Percentiles rank a stretch among this genome's conserved stretches.
phyloP scores from a whole-genome alignment of 2,797 vertebrate species.

The Diplodus puntazzo region DNA sequence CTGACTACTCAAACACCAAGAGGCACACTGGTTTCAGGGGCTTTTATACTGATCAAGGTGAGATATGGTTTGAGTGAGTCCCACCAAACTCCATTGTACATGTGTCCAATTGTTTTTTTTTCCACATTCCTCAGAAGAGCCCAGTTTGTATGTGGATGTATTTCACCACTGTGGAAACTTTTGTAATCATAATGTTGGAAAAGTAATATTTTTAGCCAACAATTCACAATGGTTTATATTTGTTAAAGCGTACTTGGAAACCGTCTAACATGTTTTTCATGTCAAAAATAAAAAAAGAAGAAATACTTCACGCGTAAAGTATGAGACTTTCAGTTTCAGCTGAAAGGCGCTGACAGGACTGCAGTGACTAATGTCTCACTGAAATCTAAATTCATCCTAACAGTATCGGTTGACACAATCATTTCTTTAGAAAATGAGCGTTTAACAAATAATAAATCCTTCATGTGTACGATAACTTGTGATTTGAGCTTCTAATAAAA shows the following conservation, averaged over 20 bases:
- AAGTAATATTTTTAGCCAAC: conserved; percentile 9
- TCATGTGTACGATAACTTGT: neutral
- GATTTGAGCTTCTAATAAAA: neutral
- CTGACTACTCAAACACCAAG: conserved; percentile 92
- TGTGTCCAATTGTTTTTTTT: neutral
- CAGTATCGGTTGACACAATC: no score
- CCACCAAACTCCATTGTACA: neutral
- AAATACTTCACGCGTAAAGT: neutral
- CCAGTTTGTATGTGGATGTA: neutral
- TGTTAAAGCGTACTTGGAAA: neutral
- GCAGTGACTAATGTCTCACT: neutral
- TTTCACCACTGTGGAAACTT: conserved; percentile 1
- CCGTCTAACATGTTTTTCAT: neutral
- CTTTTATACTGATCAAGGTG: conserved; percentile 90
- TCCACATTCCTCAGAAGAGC: neutral
- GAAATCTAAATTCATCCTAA: no score
- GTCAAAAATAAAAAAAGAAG: neutral
- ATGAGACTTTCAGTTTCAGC: neutral
- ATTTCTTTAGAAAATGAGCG: neutral
- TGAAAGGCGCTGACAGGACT: neutral
- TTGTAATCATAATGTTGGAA: neutral
- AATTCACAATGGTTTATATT: neutral
- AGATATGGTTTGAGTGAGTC: conserved; percentile 34
- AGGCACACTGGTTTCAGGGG: conserved; percentile 91
- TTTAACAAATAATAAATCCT: neutral